phyloP scores from a whole-genome alignment of 2,797 vertebrate genomes.

The Babyrousa celebensis region DNA sequence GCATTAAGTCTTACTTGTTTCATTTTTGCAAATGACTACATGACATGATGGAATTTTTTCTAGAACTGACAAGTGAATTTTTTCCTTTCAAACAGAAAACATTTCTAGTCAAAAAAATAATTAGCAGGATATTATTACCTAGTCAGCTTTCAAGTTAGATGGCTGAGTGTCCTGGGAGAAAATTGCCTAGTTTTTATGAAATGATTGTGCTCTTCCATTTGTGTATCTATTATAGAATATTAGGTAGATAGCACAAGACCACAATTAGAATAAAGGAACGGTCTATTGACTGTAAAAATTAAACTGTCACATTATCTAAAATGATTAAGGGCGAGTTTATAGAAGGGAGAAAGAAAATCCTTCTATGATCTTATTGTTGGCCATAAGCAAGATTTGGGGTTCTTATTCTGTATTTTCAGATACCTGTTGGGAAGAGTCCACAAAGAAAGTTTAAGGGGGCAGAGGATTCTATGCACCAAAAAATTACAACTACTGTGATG shows the following conservation, averaged over 20 bases:
- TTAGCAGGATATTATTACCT: not conserved
- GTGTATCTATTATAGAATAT: not conserved
- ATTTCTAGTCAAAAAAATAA: not conserved
- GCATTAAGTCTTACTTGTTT: conserved; percentile 24
- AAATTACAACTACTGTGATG: not conserved
- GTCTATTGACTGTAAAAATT: not conserved
- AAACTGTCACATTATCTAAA: not conserved
- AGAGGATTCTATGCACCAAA: not conserved
- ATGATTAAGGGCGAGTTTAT: not conserved
- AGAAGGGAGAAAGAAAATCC: not conserved
- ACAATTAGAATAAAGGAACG: not conserved
- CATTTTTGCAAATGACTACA: not conserved
- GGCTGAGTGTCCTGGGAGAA: not conserved
- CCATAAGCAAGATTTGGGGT: not conserved
- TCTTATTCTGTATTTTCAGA: not conserved
- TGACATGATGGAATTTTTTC: conserved; percentile 35
- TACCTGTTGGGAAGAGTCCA: not conserved
- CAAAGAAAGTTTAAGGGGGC: not conserved
- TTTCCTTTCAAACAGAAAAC: conserved; percentile 40
- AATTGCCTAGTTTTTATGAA: conserved; percentile 12
- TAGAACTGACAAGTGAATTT: conserved; percentile 43
- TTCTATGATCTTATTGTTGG: not conserved
- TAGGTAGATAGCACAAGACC: not conserved
- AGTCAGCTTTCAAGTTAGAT: conserved; percentile 7
- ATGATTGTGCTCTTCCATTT: not conserved